A percentile compares a stretch with the other conserved stretches of the same genome.
Conservation (phyloP, 2,113 vertebrate species). For the Mormyrus iriodes region DNA sequence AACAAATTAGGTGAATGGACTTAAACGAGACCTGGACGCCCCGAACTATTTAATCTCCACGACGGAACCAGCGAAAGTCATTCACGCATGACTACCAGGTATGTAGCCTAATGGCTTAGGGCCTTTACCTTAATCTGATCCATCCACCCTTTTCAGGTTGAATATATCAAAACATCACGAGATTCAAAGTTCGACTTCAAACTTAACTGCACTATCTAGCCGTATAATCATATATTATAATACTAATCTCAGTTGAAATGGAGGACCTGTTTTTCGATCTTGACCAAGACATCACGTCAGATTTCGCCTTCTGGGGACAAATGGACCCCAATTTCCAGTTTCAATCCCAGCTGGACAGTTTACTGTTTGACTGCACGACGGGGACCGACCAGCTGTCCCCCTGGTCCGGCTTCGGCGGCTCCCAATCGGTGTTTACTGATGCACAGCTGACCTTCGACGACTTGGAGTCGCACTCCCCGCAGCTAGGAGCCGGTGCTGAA, state of each 20-base stretch:
- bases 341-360: constrained; percentile 51
- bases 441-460: constrained; percentile 47
- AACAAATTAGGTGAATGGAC: constrained; percentile 34
- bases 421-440: constrained; percentile 48
- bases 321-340: constrained; percentile 42
- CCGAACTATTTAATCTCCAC: constrained; percentile 58
- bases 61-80: constrained; percentile 31
- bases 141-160: not conserved
- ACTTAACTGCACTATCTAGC: not conserved
- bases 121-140: not conserved
- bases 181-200: not conserved
- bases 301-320: constrained; percentile 60
- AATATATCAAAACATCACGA: not conserved
- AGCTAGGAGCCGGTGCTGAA: constrained; percentile 47
- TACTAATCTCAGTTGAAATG: constrained; percentile 39
- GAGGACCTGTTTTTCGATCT: constrained; percentile 61
- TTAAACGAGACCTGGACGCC: constrained; percentile 37
- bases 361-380: constrained; percentile 50
- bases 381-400: constrained; percentile 42
- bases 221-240: constrained; percentile 38
- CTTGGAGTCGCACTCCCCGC: constrained; percentile 42
- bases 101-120: not conserved
- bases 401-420: constrained; percentile 42
- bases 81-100: constrained; percentile 21
- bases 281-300: constrained; percentile 46